Evolutionary conservation across 2,888 invertebrate species (phyloP), one percentile per base, ranked within the genome.

Genomic region (Allolobophora icterica): DNA sequence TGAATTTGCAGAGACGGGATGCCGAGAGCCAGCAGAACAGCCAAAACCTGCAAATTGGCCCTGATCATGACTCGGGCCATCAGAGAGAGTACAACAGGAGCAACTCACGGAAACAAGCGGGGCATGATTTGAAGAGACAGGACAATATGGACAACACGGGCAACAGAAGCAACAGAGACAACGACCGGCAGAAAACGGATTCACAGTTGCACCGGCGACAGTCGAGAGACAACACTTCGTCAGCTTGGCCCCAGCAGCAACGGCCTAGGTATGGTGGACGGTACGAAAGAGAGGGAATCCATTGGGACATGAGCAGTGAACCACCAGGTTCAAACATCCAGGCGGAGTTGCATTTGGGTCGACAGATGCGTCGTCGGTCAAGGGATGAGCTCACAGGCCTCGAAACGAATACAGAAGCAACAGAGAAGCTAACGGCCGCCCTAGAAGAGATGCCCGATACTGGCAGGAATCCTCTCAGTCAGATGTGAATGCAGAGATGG

Each of bases 371-470:
- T n/a, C 93, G 93, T 33, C 93, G 95, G n/a, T 94, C 93, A 11
- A 95, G 95, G 92, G 95, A 95, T 92, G 94, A 95, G 91, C 95
- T 95, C 30, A 91, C 92, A 5, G 93, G 24, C 17, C 15, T 19
- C 34, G 87, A 34, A 87, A 87, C 15, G 87, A 87, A 87, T 87
- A 35, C 38, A 87, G 87, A 87, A 87, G 87, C 87, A 87, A 38
- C 87, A 34, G 87, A 24, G 87, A 35, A 87, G 24, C 15, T 34
- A 87, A 34, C 87, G n/a, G 87, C n/a, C 30, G 71, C 6, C 5
- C 21, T 17, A 34, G 87, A 17, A 87, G 87, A 87, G 87, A 87
- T 35, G 35, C 87, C n/a, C 87, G 87, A 24, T 87, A 19, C 87
- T 87, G 87, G 87, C 87, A 87, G 24, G 87, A 38, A 19, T 34